phyloP scores from a whole-genome alignment of 53 echinoderm and acorn worm genomes.

The Luidia sarsii region DNA sequence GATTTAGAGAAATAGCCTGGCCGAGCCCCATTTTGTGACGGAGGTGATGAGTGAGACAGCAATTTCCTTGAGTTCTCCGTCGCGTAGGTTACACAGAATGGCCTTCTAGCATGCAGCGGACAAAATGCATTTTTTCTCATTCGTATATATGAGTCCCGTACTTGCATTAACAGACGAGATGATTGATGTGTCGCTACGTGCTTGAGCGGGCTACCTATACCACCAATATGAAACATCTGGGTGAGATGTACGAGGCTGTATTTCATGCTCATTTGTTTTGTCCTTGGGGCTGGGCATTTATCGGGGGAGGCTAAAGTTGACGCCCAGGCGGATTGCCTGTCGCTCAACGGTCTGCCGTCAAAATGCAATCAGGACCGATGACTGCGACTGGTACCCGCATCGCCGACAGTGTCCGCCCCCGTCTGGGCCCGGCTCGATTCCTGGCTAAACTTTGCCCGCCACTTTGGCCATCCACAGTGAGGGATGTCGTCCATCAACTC shows the following conservation, averaged over 20 bases:
- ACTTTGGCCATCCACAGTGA: slow-evolving; percentile 17
- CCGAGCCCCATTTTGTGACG: slow-evolving; percentile 37
- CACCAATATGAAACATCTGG: slow-evolving; percentile 26
- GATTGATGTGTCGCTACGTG: slow-evolving; percentile 6
- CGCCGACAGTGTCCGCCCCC: neutral
- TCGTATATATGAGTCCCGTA: neutral
- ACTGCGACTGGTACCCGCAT: no score
- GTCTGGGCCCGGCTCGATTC: slow-evolving; percentile 2
- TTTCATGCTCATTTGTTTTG: neutral
- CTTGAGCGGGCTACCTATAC: neutral
- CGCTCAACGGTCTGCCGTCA: slow-evolving; percentile 4
- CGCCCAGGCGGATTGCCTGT: slow-evolving; percentile 12
- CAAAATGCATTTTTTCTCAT: slow-evolving; percentile 37
- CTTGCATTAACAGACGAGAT: slow-evolving; percentile 17
- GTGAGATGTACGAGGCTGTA: neutral
- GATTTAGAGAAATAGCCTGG: no score
- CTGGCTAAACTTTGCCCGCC: slow-evolving; percentile 13
- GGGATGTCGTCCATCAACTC: slow-evolving; percentile 40
- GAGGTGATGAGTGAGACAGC: slow-evolving; percentile 17
- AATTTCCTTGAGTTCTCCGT: neutral
- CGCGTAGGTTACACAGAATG: no score
- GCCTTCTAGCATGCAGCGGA: no score
- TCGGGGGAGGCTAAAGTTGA: slow-evolving; percentile 14
- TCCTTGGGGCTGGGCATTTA: slow-evolving; percentile 3
- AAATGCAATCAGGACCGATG: neutral